Percentiles rank a stretch among this genome's conserved stretches.
These are phyloP conservation scores for Crotalus helleri DNA, from an alignment of 2,113 vertebrate species.

Conservation along the genomic window DNA sequence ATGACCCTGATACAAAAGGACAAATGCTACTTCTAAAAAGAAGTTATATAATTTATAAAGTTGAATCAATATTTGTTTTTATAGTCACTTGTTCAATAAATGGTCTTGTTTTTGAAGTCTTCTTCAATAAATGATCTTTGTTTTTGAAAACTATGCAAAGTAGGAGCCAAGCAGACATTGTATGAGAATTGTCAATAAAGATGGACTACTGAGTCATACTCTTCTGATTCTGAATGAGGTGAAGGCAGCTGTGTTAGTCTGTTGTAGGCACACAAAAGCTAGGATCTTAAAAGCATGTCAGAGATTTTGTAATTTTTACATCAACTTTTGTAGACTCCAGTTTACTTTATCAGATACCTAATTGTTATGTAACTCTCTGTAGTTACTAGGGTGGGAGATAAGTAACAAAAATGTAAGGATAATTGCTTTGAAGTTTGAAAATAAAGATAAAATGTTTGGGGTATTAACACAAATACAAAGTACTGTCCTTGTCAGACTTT, in stretches of 20 bases:
- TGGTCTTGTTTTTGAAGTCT: background rate
- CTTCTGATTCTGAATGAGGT: background rate
- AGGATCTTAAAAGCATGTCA: background rate
- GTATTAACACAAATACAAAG: background rate
- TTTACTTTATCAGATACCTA: background rate
- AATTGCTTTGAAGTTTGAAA: background rate
- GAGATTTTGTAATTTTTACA: background rate
- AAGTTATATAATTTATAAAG: background rate
- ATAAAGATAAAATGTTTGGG: background rate
- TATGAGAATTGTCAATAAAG: background rate
- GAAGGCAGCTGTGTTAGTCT: background rate
- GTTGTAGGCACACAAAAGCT: background rate
- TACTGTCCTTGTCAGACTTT: background rate
- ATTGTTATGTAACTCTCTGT: background rate
- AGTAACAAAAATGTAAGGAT: background rate
- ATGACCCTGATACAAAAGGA: background rate
- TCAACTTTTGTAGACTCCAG: background rate
- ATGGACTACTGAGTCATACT: background rate
- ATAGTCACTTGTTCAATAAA: background rate
- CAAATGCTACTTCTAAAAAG: background rate
- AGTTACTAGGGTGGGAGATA: background rate
- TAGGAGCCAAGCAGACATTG: background rate
- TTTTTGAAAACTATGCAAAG: background rate
- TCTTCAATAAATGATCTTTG: background rate
- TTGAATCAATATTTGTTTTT: background rate